A percentile compares a stretch with the other conserved stretches of the same genome.
phyloP scores from a whole-genome alignment of 2,797 vertebrate genomes.

The Gymnothorax javanicus region DNA sequence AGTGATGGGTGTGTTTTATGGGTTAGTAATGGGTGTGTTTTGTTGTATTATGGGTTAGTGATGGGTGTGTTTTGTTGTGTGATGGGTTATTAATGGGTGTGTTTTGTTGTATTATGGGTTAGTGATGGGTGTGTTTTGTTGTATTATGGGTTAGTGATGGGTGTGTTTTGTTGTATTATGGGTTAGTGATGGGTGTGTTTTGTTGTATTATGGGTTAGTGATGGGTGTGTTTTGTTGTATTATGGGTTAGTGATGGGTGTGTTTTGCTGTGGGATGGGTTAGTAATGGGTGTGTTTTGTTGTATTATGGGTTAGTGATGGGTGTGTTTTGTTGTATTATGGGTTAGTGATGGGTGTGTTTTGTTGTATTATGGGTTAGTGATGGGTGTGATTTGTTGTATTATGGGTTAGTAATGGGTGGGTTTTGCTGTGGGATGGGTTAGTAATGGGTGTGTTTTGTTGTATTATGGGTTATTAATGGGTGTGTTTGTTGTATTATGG shows the following conservation, averaged over 20 bases:
- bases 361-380: background rate
- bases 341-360: background rate
- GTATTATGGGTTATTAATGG: too few relatives aligned
- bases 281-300: background rate
- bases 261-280: background rate
- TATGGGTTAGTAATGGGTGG: background rate
- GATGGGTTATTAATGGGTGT: background rate
- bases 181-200: too few relatives aligned
- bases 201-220: too few relatives aligned
- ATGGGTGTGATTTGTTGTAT: background rate
- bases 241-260: slow-evolving; percentile 31
- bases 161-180: too few relatives aligned
- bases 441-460: background rate
- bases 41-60: background rate
- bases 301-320: too few relatives aligned
- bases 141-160: too few relatives aligned
- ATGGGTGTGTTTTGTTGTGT: background rate
- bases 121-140: too few relatives aligned
- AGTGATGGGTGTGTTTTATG: too few relatives aligned
- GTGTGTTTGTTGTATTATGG: too few relatives aligned
- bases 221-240: too few relatives aligned
- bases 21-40: too few relatives aligned
- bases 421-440: background rate
- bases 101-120: background rate
- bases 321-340: too few relatives aligned